Percentiles rank a stretch among this genome's conserved stretches.
Evolutionary conservation across 1,140 invertebrate genomes (phyloP).

Genomic region (Eurosta solidaginis): DNA sequence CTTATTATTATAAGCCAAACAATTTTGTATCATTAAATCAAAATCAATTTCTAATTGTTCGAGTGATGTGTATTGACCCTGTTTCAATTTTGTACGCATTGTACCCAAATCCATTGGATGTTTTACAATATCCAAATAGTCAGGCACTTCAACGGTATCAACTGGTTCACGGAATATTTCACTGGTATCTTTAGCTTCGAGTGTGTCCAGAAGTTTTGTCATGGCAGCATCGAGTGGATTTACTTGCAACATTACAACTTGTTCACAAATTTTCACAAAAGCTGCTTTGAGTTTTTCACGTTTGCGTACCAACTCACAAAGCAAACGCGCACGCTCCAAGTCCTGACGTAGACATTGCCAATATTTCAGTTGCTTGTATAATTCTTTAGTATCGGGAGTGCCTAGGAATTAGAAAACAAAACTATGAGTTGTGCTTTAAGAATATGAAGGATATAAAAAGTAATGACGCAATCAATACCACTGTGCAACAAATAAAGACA

Average conservation of each 20-base stretch:
- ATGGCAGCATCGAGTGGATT: constrained; percentile 82
- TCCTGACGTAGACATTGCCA: constrained; percentile 95
- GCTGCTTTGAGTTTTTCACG: constrained; percentile 93
- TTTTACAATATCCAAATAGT: constrained; percentile 90
- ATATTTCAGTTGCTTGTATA: constrained; percentile 89
- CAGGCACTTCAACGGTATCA: constrained; percentile 86
- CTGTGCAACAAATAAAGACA: too few relatives aligned
- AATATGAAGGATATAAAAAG: neutral
- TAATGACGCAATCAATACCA: too few relatives aligned
- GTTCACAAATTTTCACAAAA: constrained; percentile 79
- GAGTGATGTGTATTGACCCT: constrained; percentile 76
- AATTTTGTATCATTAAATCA: constrained; percentile 92
- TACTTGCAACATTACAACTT: constrained; percentile 79
- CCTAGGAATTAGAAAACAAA: constrained; percentile 46
- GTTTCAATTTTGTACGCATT: constrained; percentile 81
- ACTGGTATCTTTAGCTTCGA: constrained; percentile 79
- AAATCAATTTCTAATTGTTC: constrained; percentile 88
- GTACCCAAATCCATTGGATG: constrained; percentile 96
- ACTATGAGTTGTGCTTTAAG: neutral
- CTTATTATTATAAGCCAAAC: constrained; percentile 92
- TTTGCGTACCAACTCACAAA: constrained; percentile 94
- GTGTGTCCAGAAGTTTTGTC: constrained; percentile 73
- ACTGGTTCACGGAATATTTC: constrained; percentile 94
- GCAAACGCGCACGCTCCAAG: constrained; percentile 86
- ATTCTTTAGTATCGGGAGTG: constrained; percentile 69